Base-by-base conservation (phyloP, 1,140 invertebrate species). In the Pseudomyrmex dendroicus region DNA sequence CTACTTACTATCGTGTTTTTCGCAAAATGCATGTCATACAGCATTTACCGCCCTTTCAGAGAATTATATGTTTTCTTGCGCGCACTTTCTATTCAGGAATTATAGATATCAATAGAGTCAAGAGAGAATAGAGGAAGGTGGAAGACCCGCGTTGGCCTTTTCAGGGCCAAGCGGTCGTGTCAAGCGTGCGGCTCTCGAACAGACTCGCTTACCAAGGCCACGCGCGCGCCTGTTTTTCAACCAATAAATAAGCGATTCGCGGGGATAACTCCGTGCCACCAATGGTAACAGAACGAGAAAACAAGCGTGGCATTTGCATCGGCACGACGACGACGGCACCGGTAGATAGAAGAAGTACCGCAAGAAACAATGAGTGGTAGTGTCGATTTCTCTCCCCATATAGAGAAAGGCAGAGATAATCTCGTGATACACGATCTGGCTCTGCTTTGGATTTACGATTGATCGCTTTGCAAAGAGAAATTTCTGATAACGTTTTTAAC, bases 201-300 rank as follows among this genome's bases (percentile, higher is more conserved):
- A 10, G 67, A 35, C 35, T 35, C 76, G 52, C 12, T 66, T 20
- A 5, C 56, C 84, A 73, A 64, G 57, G 64, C 56, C 84, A 66
- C 10, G 22, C 15, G 22, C 15, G 63, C 56, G 57, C 50, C 44
- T 44, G 52, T 52, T 68, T 25, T 74, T 76, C 52, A 46, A 76
- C 52, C 70, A 50, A 86, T 85, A 86, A 86, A 86, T 86, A 85
- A 82, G 52, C 63, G 83, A 85, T 85, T 52, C 83, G 57, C 50
- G 44, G 17, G 15, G 22, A 84, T 72, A 73, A 56, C 52, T 62
- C 5, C 35, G 66, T 44, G 61, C 61, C 73, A 17, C n/a, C 59
- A 15, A 48, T 25, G 59, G 35, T 17, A 25, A 44, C 12, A 46
- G 22, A 64, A 80, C 50, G 73, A 64, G 22, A 73, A 78, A 62